These are phyloP conservation scores for Megalurothrips usitatus DNA, from an alignment of 2,888 invertebrate species.

Conservation along the genomic window DNA sequence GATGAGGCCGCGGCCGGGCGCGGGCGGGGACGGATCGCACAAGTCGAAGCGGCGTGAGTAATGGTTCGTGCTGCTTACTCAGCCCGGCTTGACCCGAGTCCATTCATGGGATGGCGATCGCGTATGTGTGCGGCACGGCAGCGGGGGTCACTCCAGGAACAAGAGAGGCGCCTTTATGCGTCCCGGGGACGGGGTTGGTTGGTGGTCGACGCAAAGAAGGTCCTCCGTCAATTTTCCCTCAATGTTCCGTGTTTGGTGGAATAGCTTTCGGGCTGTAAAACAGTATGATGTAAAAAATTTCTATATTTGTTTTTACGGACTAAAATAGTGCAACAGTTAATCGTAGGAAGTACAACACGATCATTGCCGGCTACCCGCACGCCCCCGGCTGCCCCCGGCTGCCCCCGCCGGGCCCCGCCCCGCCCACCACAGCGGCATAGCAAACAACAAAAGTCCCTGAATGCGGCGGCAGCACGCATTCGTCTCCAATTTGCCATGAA, in stretches of 20 bases:
- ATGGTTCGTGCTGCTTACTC: slow-evolving; percentile 6
- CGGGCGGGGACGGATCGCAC: not conserved
- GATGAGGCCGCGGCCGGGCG: not conserved
- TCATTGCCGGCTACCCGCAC: too few relatives aligned
- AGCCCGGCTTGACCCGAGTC: not conserved
- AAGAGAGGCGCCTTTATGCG: not conserved
- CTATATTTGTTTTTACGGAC: not conserved
- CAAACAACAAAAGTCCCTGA: not conserved
- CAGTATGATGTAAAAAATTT: not conserved
- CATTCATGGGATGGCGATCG: not conserved
- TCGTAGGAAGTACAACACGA: not conserved
- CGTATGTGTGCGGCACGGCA: too few relatives aligned
- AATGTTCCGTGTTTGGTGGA: too few relatives aligned
- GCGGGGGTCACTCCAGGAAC: not conserved
- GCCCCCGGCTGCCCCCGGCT: not conserved
- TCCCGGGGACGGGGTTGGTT: not conserved
- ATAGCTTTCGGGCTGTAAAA: too few relatives aligned
- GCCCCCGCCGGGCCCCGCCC: not conserved
- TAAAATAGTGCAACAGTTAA: too few relatives aligned
- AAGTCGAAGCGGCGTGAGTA: not conserved
- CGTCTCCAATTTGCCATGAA: slow-evolving; percentile 22
- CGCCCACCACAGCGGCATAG: not conserved
- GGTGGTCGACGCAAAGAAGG: not conserved
- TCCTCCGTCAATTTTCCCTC: too few relatives aligned
- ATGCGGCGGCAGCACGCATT: not conserved